A percentile compares a stretch with the other conserved stretches of the same genome.
phyloP scores from a whole-genome alignment of 2,113 vertebrate species.

The Carlito syrichta region DNA sequence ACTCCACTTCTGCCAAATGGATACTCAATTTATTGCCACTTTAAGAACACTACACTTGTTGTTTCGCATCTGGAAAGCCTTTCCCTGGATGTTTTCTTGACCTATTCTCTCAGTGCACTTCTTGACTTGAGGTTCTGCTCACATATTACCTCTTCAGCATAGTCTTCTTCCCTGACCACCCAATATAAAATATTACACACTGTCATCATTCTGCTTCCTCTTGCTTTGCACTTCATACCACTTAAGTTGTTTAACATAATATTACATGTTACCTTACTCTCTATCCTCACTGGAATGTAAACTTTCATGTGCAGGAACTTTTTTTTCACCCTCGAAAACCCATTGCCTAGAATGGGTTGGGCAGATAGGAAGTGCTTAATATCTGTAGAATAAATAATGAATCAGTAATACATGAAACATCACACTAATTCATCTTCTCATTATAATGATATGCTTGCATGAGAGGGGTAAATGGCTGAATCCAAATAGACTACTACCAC shows the following conservation, averaged over 20 bases:
- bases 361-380: background rate
- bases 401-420: background rate
- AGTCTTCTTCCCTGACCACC: background rate
- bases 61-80: background rate
- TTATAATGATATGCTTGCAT: background rate
- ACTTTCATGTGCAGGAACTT: background rate
- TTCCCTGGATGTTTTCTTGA: background rate
- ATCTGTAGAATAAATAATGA: background rate
- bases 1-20: background rate
- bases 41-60: background rate
- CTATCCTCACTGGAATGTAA: background rate
- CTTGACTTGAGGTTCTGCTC: background rate
- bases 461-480: background rate
- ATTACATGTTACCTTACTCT: background rate
- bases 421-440: background rate
- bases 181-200: background rate
- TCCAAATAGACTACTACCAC: background rate
- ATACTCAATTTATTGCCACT: background rate
- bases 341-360: background rate
- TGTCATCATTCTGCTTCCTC: background rate
- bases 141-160: background rate
- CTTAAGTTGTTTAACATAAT: background rate
- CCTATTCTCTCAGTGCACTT: background rate
- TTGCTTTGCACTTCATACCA: background rate
- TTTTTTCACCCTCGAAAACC: background rate